Conservation (phyloP, 2,888 invertebrate species). For the Drosophila multiciliata region DNA sequence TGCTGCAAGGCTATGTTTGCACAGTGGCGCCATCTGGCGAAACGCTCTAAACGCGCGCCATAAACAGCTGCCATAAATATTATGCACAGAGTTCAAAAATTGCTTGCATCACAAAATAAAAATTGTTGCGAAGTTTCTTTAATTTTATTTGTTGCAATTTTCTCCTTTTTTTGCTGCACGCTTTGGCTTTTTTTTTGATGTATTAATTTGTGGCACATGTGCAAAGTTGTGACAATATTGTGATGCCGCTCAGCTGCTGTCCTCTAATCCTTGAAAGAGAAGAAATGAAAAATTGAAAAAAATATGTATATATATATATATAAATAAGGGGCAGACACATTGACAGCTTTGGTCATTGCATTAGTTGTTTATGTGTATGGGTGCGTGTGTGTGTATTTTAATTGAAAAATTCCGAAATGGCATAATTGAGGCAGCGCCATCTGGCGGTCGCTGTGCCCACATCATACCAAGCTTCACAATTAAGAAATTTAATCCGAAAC, state of each 20-base stretch:
- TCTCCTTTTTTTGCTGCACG: background rate
- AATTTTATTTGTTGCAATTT: constrained; percentile 2
- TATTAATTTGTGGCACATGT: constrained; percentile 18
- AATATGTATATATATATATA: background rate
- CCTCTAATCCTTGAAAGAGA: constrained; percentile 51
- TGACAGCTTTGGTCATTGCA: constrained; percentile 31
- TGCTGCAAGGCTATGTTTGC: constrained; percentile 1
- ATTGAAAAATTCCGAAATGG: constrained; percentile 79
- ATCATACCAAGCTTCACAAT: constrained; percentile 54
- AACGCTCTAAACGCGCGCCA: constrained; percentile 19
- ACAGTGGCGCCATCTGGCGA: constrained; percentile 54
- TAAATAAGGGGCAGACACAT: constrained; percentile 5
- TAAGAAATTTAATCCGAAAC: constrained; percentile 48
- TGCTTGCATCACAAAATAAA: constrained; percentile 4
- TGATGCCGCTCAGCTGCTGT: constrained; percentile 14
- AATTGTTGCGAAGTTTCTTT: constrained; percentile 7
- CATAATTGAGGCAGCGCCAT: constrained; percentile 67
- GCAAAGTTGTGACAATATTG: constrained; percentile 34
- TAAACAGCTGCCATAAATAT: constrained; percentile 51
- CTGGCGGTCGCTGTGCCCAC: constrained; percentile 37
- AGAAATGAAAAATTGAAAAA: background rate
- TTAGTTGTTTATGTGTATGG: background rate
- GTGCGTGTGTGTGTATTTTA: constrained; percentile 46
- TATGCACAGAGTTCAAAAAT: background rate
- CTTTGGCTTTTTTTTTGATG: constrained; percentile 32